Conservation (phyloP, 2,797 vertebrate genomes). For the Enteromius unitaeniatus region DNA sequence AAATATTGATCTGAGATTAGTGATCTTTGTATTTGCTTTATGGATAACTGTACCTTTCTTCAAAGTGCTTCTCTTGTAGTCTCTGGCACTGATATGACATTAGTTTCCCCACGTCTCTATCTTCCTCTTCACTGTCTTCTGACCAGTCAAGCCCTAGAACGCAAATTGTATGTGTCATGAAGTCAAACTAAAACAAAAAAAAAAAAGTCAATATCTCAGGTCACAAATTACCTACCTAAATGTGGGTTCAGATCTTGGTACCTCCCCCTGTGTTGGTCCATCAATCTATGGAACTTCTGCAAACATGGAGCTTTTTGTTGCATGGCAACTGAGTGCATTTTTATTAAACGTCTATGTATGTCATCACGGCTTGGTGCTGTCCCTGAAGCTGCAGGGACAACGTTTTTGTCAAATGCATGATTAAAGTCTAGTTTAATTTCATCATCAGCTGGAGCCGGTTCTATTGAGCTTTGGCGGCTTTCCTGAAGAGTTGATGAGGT, state of each 20-base stretch:
- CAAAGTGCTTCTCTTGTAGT: constrained; percentile 80
- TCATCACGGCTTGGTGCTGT: constrained; percentile 14
- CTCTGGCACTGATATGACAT: constrained; percentile 88
- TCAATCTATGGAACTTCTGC: constrained; percentile 53
- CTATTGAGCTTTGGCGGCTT: constrained; percentile 77
- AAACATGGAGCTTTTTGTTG: constrained; percentile 48
- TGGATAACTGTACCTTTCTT: constrained; percentile 66
- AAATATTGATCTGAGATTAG: constrained; percentile 6
- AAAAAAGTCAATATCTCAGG: neutral
- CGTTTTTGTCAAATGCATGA: constrained; percentile 81
- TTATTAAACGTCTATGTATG: neutral
- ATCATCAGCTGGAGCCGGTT: constrained; percentile 68
- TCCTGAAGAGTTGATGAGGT: constrained; percentile 88
- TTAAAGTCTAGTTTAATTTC: constrained; percentile 44
- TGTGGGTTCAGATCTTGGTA: constrained; percentile 52
- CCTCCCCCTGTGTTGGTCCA: constrained; percentile 49
- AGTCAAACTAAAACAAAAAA: neutral
- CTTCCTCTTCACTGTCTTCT: constrained; percentile 93
- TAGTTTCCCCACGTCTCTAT: constrained; percentile 82
- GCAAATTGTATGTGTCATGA: constrained; percentile 2
- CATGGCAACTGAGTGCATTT: neutral
- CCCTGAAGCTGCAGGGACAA: constrained; percentile 60
- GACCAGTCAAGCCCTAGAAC: constrained; percentile 95
- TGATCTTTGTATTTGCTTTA: neutral
- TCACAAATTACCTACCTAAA: constrained; percentile 53